Conservation (phyloP, 2,888 invertebrate genomes). For the Brachyopa scutellaris region DNA sequence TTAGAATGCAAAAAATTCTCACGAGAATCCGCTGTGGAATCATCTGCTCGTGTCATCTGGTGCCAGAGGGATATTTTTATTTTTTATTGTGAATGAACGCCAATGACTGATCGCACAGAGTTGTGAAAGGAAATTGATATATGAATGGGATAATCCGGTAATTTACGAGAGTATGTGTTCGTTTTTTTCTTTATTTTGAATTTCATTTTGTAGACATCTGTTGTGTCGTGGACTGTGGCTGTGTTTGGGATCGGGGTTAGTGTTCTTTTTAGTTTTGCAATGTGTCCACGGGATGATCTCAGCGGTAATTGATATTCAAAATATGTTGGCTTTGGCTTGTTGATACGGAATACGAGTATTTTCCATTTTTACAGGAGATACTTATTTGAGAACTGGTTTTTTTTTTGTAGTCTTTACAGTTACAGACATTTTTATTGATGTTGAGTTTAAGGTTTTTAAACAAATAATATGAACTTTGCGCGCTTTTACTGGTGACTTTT, state of each 20-base stretch:
- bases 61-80: neutral
- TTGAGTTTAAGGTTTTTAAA: no score
- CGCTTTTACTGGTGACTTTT: no score
- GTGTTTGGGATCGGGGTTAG: neutral
- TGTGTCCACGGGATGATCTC: neutral
- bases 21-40: neutral
- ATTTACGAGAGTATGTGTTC: neutral
- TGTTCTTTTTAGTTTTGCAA: neutral
- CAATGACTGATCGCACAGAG: neutral
- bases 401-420: no score
- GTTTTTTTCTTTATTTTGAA: neutral
- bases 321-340: neutral
- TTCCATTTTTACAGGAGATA: no score
- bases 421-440: no score
- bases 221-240: no score
- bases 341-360: no score
- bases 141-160: neutral
- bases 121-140: constrained; percentile 1
- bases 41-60: constrained; percentile 1
- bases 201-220: neutral
- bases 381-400: no score
- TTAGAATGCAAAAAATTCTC: constrained; percentile 1
- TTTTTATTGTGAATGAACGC: neutral
- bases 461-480: no score
- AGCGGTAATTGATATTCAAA: neutral